Base-by-base conservation (phyloP, 2,797 vertebrate species). In the Diglossa cyanea region DNA sequence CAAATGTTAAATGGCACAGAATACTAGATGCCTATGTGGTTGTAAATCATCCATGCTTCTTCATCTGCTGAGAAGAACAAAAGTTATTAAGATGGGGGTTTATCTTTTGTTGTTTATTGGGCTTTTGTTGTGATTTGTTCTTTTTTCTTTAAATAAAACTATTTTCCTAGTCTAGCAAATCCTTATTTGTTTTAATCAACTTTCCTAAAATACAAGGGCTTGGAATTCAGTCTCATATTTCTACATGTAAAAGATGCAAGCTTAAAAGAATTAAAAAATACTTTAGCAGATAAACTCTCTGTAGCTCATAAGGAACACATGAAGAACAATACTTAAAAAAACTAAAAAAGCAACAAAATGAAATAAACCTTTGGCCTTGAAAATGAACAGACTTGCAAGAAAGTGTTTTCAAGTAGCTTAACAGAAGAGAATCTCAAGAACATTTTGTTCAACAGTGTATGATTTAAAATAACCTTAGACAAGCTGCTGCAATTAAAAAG, bases 391-490 rank as follows among this genome's bases (percentile, higher is more conserved):
- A 67, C 26, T 65, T 68, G 39, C 39, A 93, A 88, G 10, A 37
- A 68, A 65, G 30, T 51, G 47, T 31, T 89, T 79, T 37, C 83
- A 63, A 45, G 21, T 47, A 63, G 19, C 40, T 88, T 71, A 87
- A 94, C 17, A 35, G 50, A 79, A 80, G 17, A 80, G 30, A 94
- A 70, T 76, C 40, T 82, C 71, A 58, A 66, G 61, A 91, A 91
- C 65, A 85, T 85, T 86, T 92, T 78, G 70, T 70, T 86, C 66
- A 72, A 81, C 8, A 31, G 20, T 11, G 11, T 87, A 76, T 73
- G 51, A 76, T 75, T 93, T 76, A 86, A 84, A 95, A 84, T 85
- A 92, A 73, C 51, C 73, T 66, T 44, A 72, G 42, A 87, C 31
- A 91, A 84, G 55, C 54, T 75, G 62, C 80, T 86, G 51, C 35